Evolutionary conservation across 2,113 vertebrate species (phyloP).

Genomic region (Lampris megalopsis): DNA sequence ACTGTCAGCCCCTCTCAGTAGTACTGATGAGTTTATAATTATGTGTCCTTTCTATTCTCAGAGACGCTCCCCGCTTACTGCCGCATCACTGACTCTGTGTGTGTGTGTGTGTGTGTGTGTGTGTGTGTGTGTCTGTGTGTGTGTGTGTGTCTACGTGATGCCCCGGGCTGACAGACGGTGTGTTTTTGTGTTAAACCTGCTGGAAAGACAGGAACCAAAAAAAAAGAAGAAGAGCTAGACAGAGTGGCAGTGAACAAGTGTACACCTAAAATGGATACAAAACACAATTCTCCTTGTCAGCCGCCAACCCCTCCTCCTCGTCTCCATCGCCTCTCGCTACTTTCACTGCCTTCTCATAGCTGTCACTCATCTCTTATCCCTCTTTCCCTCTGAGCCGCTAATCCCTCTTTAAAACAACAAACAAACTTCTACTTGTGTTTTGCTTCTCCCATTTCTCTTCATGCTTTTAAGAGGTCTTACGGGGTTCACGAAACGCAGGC

Average conservation of each 20-base stretch:
- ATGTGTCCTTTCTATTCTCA: neutral
- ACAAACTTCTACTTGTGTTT: no score
- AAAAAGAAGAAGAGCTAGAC: neutral
- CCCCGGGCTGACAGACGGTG: conserved; percentile 48
- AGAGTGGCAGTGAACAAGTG: conserved; percentile 31
- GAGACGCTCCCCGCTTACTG: neutral
- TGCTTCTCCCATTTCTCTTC: no score
- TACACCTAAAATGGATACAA: conserved; percentile 13
- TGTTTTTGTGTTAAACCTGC: conserved; percentile 57
- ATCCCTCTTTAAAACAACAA: no score
- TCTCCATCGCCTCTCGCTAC: neutral
- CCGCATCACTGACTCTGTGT: neutral
- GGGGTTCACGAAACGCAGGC: no score
- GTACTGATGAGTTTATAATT: neutral
- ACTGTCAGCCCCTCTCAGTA: neutral
- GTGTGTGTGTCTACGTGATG: conserved; percentile 23
- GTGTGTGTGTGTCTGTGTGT: conserved; percentile 25
- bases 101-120: conserved; percentile 9
- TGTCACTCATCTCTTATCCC: neutral
- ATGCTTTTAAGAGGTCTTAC: no score
- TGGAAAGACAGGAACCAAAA: conserved; percentile 46
- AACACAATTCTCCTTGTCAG: neutral
- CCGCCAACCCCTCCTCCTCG: neutral
- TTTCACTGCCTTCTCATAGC: neutral
- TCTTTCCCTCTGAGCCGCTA: neutral